Conservation (phyloP, 2,797 vertebrate species). For the Lacerta viridis region DNA sequence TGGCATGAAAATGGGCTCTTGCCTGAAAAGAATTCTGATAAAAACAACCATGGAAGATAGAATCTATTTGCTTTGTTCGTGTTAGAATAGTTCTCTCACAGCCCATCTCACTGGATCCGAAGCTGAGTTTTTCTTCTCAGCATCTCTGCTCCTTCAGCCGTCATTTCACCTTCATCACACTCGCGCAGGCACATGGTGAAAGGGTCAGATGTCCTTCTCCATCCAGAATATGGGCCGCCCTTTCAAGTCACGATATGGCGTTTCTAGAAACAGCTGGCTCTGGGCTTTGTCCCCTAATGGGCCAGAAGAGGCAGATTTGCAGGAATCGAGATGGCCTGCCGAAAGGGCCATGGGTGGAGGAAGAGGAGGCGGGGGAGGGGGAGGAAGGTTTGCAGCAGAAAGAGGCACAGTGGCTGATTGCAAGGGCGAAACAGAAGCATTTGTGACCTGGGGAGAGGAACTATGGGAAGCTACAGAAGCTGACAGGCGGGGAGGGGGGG, state of each 20-base stretch:
- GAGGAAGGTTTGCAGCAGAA: slow-evolving; percentile 37
- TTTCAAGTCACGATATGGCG: slow-evolving; percentile 86
- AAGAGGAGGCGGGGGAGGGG: slow-evolving; percentile 20
- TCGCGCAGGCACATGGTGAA: not conserved
- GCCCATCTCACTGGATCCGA: not conserved
- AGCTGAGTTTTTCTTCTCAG: not conserved
- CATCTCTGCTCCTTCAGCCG: not conserved
- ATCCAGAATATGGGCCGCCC: slow-evolving; percentile 94
- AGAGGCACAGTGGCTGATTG: not conserved
- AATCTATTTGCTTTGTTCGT: not conserved
- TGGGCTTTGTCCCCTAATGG: slow-evolving; percentile 18
- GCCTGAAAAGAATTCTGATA: not conserved
- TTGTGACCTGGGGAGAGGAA: not conserved
- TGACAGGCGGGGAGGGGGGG: not conserved
- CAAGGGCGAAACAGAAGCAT: not conserved
- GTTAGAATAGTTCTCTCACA: not conserved
- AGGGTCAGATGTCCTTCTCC: slow-evolving; percentile 90
- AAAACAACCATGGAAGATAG: not conserved
- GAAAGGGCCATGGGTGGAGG: slow-evolving; percentile 7
- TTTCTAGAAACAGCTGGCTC: slow-evolving; percentile 81
- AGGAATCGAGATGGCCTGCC: slow-evolving; percentile 31
- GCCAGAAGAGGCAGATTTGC: slow-evolving; percentile 17
- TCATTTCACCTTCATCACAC: not conserved
- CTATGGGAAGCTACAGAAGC: slow-evolving; percentile 9
- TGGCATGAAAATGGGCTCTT: slow-evolving; percentile 1